These are phyloP conservation scores for Hypsibius dujardini DNA, from an alignment of 1,140 invertebrate genomes.

Conservation along the genomic window DNA sequence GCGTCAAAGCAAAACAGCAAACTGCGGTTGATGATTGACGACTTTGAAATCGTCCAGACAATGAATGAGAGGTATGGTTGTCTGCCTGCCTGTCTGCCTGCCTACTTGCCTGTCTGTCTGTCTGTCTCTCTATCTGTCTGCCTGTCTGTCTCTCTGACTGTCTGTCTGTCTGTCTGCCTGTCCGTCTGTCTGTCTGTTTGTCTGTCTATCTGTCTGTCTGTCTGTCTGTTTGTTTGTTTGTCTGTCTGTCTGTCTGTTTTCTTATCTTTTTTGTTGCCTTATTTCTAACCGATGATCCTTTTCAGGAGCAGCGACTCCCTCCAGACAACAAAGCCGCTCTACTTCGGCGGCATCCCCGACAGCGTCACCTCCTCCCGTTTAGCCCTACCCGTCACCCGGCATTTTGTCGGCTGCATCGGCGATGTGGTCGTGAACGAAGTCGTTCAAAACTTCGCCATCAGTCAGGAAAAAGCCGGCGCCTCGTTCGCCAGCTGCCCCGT, in stretches of 20 bases:
- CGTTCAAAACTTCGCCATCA: conserved; percentile 60
- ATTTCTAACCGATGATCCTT: neutral
- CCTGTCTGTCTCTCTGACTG: no score
- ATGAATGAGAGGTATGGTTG: no score
- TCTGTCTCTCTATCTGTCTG: no score
- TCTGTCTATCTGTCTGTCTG: no score
- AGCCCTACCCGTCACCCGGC: conserved; percentile 31
- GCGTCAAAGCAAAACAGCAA: conserved; percentile 46
- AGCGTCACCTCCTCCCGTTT: conserved; percentile 34
- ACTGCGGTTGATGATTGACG: conserved; percentile 59
- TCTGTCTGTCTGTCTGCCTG: no score
- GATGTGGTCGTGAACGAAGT: conserved; percentile 63
- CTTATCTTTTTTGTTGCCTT: no score
- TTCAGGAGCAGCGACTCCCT: conserved; percentile 21
- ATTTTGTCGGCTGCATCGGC: conserved; percentile 64
- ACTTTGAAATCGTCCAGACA: conserved; percentile 36
- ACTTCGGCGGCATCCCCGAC: conserved; percentile 61
- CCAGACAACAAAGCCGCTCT: conserved; percentile 40
- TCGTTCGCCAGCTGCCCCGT: conserved; percentile 48
- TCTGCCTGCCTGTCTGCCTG: conserved; percentile 17
- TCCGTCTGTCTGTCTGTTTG: no score
- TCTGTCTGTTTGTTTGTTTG: no score
- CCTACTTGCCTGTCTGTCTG: no score
- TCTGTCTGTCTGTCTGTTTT: no score
- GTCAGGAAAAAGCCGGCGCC: conserved; percentile 44